Percentiles rank a stretch among this genome's conserved stretches.
Conservation (phyloP, 2,888 invertebrate genomes). For the Phyto melanocephala region DNA sequence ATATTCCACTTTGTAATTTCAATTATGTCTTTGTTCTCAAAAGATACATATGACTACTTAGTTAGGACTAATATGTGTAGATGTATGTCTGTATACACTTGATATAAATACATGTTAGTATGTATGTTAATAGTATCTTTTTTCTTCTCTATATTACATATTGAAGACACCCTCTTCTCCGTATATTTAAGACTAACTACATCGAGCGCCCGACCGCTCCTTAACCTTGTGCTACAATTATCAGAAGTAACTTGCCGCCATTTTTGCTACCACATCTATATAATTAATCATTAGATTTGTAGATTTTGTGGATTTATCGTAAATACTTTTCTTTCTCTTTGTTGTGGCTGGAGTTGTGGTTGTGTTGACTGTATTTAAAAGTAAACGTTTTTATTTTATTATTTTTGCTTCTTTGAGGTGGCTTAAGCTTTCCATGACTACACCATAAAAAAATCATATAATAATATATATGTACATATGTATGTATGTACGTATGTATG, state of each 20-base stretch:
- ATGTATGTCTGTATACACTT: too few relatives aligned
- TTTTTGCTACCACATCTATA: slow-evolving; percentile 62
- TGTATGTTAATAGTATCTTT: too few relatives aligned
- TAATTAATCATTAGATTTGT: slow-evolving; percentile 77
- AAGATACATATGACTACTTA: too few relatives aligned
- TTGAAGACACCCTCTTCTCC: too few relatives aligned
- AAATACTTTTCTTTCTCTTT: slow-evolving; percentile 72
- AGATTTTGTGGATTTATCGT: slow-evolving; percentile 72
- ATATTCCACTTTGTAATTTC: too few relatives aligned
- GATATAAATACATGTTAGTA: too few relatives aligned
- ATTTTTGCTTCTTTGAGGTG: not conserved
- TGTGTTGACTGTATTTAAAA: slow-evolving; percentile 1
- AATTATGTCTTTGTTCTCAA: too few relatives aligned
- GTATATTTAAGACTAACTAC: too few relatives aligned
- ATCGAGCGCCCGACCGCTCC: not conserved
- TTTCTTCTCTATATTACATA: too few relatives aligned
- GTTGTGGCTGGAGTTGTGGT: slow-evolving; percentile 16
- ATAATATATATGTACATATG: too few relatives aligned
- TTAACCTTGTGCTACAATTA: not conserved
- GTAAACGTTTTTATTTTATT: not conserved
- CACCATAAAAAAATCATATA: slow-evolving; percentile 42
- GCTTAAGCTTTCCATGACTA: slow-evolving; percentile 40
- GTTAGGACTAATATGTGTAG: too few relatives aligned
- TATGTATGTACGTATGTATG: too few relatives aligned
- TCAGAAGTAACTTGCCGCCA: slow-evolving; percentile 11